These are phyloP conservation scores for Alligator sinensis DNA, from an alignment of 2,113 vertebrate species.

Conservation along the genomic window DNA sequence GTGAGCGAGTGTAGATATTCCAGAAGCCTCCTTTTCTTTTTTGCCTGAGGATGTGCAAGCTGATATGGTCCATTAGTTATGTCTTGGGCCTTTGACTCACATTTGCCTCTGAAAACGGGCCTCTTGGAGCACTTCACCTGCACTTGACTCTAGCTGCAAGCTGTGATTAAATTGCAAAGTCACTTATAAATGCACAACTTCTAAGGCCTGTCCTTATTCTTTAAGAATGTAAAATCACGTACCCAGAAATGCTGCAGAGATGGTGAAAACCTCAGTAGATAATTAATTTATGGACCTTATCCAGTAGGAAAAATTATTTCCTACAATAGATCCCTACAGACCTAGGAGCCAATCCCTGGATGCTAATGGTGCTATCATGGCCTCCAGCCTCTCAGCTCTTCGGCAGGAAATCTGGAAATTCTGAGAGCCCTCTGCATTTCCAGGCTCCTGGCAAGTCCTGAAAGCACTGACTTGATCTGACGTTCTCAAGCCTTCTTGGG, in stretches of 20 bases:
- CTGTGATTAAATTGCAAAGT: background rate
- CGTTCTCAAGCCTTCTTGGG: too few relatives aligned
- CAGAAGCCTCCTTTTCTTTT: background rate
- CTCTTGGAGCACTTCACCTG: background rate
- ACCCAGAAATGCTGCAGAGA: background rate
- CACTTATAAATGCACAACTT: background rate
- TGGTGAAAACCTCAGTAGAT: background rate
- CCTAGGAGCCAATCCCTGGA: too few relatives aligned
- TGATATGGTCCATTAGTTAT: background rate
- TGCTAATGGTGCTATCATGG: too few relatives aligned
- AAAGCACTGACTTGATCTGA: too few relatives aligned
- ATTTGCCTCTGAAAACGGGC: background rate
- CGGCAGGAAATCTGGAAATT: too few relatives aligned
- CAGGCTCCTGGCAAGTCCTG: too few relatives aligned
- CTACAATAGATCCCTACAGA: too few relatives aligned
- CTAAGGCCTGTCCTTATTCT: background rate
- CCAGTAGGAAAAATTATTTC: background rate
- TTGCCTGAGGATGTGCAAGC: too few relatives aligned
- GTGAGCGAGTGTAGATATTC: too few relatives aligned
- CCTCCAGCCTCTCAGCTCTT: too few relatives aligned
- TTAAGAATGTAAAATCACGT: background rate
- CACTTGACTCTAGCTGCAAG: background rate
- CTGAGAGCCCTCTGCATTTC: too few relatives aligned
- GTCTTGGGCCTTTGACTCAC: background rate
- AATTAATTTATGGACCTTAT: background rate